Base-by-base conservation (phyloP, 1,140 invertebrate species). In the Bombus sibiricus region DNA sequence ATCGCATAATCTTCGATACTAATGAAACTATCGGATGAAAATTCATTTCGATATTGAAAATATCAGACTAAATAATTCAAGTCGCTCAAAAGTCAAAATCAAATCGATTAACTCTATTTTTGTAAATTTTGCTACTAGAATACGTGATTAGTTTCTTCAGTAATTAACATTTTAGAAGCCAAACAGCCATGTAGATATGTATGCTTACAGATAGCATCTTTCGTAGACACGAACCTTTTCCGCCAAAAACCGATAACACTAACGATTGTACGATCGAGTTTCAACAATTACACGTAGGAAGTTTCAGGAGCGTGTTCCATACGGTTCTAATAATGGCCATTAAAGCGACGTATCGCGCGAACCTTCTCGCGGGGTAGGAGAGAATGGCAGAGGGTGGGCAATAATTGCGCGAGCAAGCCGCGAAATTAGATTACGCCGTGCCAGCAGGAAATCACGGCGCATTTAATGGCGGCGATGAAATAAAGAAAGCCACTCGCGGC, bases 401-500 rank as follows among this genome's bases (percentile, higher is more conserved):
- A 86, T 89, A 86, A 89, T 89, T 89, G 88, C 84, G 64, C 57
- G 69, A 64, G 71, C 75, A 68, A 59, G 66, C 80, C 84, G 57
- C 84, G 72, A 83, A 89, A 89, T 81, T 85, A 88, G 69, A 89
- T 89, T 89, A 89, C 71, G 43, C 69, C 53, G 88, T 62, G 75
- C 57, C 73, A 57, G 79, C 75, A 77, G 88, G 88, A 86, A 89
- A 89, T 89, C 87, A 81, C 69, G 41, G 57, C 59, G 76, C 88
- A 47, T 89, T 89, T 89, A 89, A 86, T 80, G 78, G 84, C 86
- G 66, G 69, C 75, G 76, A 62, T 81, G 87, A 89, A 86, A 89
- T 89, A 83, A 89, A 89, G 88, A 89, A 89, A 89, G 80, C 13
- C 88, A 69, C 71, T 82, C 37, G 64, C 82, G 28, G 69, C 32